Base-by-base conservation (phyloP, 53 echinoderm and acorn worm species). In the Paelopatides confundens region DNA sequence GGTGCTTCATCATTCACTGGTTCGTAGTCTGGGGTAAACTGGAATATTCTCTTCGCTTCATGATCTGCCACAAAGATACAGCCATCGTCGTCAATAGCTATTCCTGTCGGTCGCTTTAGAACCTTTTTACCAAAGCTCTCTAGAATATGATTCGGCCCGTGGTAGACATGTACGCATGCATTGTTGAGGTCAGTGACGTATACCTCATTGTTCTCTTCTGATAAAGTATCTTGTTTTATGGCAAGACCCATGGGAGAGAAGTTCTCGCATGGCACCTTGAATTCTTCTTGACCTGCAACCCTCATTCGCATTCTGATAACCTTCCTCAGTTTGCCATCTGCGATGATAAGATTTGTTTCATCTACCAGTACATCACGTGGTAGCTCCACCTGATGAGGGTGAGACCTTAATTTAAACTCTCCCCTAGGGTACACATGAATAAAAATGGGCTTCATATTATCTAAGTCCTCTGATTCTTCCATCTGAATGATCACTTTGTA, bases 141-240 rank as follows among this genome's bases (percentile, higher is more conserved):
- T 3, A 79, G 53, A 48, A 31, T 14, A 2, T 53, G 9, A 53
- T n/a, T 13, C 10, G 51, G 32, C 7, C 79, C 53, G 31, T 79
- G 79, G 51, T 30, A 79, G 79, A 79, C 79, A 33, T 79, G 79
- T 13, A 79, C 79, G 53, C 79, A 53, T 79, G 52, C 53, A 14
- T 53, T 53, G 51, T 30, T 79, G n/a, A 79, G 51, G 18, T 79
- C 79, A 26, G 79, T 79, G 79, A 79, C 79, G 53, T 79, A 79
- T 15, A 79, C 1, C 79, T 79, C 79, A 50, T 79, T 53, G 32
- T 79, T 79, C 21, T 79, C 79, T 21, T 79, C 79, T 32, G 33
- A 52, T 21, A 14, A 10, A 38, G 28, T 18, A 18, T 79, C 79
- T 52, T 31, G 24, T 31, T 79, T 79, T 53, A 79, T 10, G 17